These are phyloP conservation scores for Saimiri boliviensis DNA, from an alignment of 2,113 vertebrate species.

Conservation along the genomic window DNA sequence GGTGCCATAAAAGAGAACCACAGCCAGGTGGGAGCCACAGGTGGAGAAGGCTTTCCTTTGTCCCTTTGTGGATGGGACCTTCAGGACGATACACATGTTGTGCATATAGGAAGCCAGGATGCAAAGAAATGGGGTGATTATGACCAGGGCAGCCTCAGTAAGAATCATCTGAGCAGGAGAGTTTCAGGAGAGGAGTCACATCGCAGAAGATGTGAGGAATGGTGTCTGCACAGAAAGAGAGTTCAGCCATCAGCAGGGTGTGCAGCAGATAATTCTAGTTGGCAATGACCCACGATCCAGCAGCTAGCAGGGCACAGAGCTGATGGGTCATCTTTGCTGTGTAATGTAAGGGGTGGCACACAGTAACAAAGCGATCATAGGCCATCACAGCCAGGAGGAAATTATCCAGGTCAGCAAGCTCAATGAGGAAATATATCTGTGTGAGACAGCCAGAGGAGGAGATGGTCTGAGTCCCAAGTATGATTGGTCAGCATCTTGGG, in stretches of 20 bases:
- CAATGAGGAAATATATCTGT: conserved; percentile 64
- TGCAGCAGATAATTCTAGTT: conserved; percentile 54
- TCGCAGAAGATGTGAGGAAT: conserved; percentile 80
- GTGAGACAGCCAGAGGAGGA: conserved; percentile 66
- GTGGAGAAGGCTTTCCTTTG: conserved; percentile 77
- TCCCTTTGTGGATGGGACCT: not conserved
- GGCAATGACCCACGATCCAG: conserved; percentile 48
- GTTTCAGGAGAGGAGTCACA: conserved; percentile 46
- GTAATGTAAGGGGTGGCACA: conserved; percentile 72
- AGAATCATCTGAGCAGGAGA: conserved; percentile 67
- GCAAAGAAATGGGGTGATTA: conserved; percentile 19
- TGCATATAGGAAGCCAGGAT: conserved; percentile 47
- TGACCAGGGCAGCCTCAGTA: conserved; percentile 56
- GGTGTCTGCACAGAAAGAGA: conserved; percentile 51
- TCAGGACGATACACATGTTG: conserved; percentile 65
- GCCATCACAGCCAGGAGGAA: conserved; percentile 76
- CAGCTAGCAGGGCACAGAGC: conserved; percentile 28
- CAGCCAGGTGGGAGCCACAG: conserved; percentile 73
- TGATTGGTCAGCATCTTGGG: conserved; percentile 69
- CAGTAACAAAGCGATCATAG: conserved; percentile 52
- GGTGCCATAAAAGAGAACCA: conserved; percentile 78
- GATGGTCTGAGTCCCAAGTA: conserved; percentile 35
- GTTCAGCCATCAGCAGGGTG: conserved; percentile 60
- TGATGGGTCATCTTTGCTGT: fast-evolving
- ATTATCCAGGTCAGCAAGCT: conserved; percentile 66